Evolutionary conservation across 2,113 vertebrate species (phyloP), one percentile per base, ranked within the genome.

Genomic region (Rhea americana): DNA sequence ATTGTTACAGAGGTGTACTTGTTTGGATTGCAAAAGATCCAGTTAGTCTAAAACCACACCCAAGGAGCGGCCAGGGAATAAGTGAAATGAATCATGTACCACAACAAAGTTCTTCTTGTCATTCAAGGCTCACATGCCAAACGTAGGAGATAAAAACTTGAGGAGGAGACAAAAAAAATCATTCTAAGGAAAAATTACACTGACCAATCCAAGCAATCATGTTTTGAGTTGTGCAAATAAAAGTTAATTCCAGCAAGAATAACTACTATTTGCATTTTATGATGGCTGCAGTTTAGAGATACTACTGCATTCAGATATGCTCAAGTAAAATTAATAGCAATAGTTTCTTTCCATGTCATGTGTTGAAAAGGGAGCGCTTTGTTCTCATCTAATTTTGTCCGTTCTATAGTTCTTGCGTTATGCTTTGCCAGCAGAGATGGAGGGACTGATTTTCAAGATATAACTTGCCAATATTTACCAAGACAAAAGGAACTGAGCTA

Each of bases 21-120:
- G 61, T 50, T 95, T 79, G 62, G 59, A 70, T 97, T 97, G 94
- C 94, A 96, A 95, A 97, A 97, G 62, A 83, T 67, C 12, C 86
- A 12, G 9, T 65, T 70, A 50, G 61, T 92, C 87, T 91, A 89
- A 93, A 50, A 91, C 70, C 95, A 96, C 94, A 89, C 93, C 94
- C 96, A 97, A 90, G 97, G 97, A 96, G 95, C 45, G 94, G 96
- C 93, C 85, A 68, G 47, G 58, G 70, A 89, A 91, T 81, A 93
- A 88, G 37, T 35, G 9, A 62, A 93, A 86, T 98, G 96, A 98
- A 91, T 98, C 97, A 98, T 5, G 51, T 74, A 95, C 95, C 96
- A 94, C 96, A 97, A 95, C 75, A 96, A 97, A 96, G 95, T 37
- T 66, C 82, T 97, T 97, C 92, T 92, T 96, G 93, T 94, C 90